Percentiles rank a stretch among this genome's conserved stretches.
These are phyloP conservation scores for Australoheros facetus DNA, from an alignment of 2,797 vertebrate species.

Conservation along the genomic window DNA sequence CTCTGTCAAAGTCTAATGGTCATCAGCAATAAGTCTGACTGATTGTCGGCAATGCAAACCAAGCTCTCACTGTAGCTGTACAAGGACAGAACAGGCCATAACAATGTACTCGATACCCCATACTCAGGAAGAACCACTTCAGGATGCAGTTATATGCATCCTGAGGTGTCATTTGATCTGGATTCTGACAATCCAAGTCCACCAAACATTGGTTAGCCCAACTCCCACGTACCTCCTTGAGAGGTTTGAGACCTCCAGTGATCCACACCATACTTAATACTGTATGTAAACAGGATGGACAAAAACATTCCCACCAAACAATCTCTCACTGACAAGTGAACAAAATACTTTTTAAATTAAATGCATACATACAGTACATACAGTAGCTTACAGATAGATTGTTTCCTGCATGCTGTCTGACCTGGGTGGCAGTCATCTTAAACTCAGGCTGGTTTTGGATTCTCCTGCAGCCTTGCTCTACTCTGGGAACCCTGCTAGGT, in stretches of 20 bases:
- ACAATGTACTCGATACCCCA: background rate
- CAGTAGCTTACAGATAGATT: background rate
- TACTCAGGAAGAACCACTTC: background rate
- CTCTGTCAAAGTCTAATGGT: background rate
- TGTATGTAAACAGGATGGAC: background rate
- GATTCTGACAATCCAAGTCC: background rate
- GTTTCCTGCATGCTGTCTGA: background rate
- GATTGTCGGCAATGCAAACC: background rate
- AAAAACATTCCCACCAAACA: background rate
- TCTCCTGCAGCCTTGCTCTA: background rate
- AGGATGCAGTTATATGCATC: background rate
- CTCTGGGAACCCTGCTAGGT: slow-evolving; percentile 15
- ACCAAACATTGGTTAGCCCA: background rate
- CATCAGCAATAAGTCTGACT: background rate
- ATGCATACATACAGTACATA: fast-evolving
- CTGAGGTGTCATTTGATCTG: no score
- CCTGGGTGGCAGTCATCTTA: background rate
- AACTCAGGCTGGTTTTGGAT: background rate
- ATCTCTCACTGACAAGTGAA: background rate
- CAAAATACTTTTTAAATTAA: background rate
- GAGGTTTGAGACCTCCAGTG: background rate
- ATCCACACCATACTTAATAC: background rate
- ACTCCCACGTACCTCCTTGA: background rate
- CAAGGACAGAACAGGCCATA: background rate
- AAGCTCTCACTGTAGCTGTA: background rate